Percentiles rank a stretch among this genome's conserved stretches.
phyloP scores from a whole-genome alignment of 1,140 invertebrate species.

The Drosophila repleta region DNA sequence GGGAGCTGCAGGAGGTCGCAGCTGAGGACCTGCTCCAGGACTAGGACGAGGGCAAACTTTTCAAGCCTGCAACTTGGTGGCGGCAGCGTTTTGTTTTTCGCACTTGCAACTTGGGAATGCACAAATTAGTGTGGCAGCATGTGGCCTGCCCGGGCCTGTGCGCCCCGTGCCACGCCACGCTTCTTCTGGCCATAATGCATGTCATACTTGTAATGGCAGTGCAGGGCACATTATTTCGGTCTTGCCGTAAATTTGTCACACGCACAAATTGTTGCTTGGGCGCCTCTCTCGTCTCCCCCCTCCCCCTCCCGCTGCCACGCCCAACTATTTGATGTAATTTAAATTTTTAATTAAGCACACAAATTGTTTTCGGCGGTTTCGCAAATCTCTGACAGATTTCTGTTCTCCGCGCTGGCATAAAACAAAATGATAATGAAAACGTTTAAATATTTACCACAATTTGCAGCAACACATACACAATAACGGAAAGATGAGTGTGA shows the following conservation, averaged over 20 bases:
- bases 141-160: constrained; percentile 45
- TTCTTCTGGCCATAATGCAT: constrained; percentile 65
- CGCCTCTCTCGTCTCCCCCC: neutral
- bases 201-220: constrained; percentile 68
- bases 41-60: constrained; percentile 55
- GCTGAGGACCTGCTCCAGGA: neutral
- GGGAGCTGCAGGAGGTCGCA: neutral
- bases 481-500: constrained; percentile 16
- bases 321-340: constrained; percentile 74
- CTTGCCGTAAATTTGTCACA: constrained; percentile 68
- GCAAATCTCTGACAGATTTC: constrained; percentile 77
- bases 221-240: constrained; percentile 14
- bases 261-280: constrained; percentile 62
- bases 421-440: constrained; percentile 78
- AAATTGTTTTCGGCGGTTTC: constrained; percentile 77
- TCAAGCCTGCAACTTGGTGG: constrained; percentile 53
- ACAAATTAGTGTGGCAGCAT: constrained; percentile 80
- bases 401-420: constrained; percentile 46
- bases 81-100: constrained; percentile 70
- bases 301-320: neutral
- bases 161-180: neutral
- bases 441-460: constrained; percentile 79
- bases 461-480: constrained; percentile 55
- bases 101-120: constrained; percentile 73
- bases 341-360: constrained; percentile 81